Percentiles rank a stretch among this genome's conserved stretches.
Evolutionary conservation across 64 coral and sea anemone species (phyloP).

Genomic region (Astreopora myriophthalma): DNA sequence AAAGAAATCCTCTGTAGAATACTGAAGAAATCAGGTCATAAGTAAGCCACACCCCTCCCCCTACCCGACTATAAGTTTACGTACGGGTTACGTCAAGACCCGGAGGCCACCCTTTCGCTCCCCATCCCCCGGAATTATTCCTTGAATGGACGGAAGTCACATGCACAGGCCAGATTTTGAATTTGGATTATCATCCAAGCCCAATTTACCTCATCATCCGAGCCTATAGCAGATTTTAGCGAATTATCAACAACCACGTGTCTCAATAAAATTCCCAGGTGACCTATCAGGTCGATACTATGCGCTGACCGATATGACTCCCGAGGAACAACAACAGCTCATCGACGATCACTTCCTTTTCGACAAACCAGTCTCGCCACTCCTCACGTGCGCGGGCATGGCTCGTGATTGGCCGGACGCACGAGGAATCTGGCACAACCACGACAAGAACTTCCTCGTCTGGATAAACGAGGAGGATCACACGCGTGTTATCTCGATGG

Average conservation of each 20-base stretch:
- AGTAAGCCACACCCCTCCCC: too few species aligned
- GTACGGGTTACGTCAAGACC: too few species aligned
- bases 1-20: too few species aligned
- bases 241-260: neutral
- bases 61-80: too few species aligned
- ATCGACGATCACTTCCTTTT: conserved; percentile 86
- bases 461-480: conserved; percentile 91
- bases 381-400: conserved; percentile 87
- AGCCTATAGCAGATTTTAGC: neutral
- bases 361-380: conserved; percentile 87
- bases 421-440: conserved; percentile 85
- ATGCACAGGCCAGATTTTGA: too few species aligned
- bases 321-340: conserved; percentile 80
- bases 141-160: too few species aligned
- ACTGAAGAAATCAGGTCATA: too few species aligned
- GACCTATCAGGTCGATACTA: conserved; percentile 77
- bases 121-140: too few species aligned
- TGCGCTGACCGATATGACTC: conserved; percentile 65
- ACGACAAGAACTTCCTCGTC: conserved; percentile 80
- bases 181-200: too few species aligned
- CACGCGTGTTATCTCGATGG: conserved; percentile 80
- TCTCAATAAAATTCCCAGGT: conserved; percentile 16
- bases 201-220: neutral
- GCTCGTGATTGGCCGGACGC: conserved; percentile 90
- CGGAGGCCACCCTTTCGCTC: too few species aligned